Percentiles rank a stretch among this genome's conserved stretches.
These are phyloP conservation scores for Dermatemys mawii DNA, from an alignment of 2,113 vertebrate genomes.

Conservation along the genomic window DNA sequence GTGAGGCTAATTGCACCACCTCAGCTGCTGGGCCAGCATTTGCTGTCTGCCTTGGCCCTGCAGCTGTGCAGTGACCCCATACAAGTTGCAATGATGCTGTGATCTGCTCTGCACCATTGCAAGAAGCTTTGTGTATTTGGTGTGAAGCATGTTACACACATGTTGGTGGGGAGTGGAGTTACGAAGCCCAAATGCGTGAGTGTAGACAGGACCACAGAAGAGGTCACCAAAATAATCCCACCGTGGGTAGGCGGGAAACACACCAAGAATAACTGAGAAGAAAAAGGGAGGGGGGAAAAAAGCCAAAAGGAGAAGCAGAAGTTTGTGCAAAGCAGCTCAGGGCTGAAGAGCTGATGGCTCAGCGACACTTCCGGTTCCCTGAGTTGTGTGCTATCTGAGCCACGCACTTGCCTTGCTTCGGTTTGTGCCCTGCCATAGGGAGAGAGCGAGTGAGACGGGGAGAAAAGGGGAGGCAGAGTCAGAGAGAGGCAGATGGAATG, in stretches of 20 bases:
- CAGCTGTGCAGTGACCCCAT: not conserved
- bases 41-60: not conserved
- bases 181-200: not conserved
- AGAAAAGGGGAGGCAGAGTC: not conserved
- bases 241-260: not conserved
- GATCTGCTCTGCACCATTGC: not conserved
- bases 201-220: fast-evolving
- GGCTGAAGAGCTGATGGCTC: slow-evolving; percentile 54
- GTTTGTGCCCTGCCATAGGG: not conserved
- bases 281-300: not conserved
- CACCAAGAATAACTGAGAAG: not conserved
- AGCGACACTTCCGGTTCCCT: slow-evolving; percentile 68
- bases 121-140: not conserved
- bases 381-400: not conserved
- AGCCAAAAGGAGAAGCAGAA: slow-evolving; percentile 76
- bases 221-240: fast-evolving
- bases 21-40: fast-evolving
- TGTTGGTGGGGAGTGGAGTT: fast-evolving
- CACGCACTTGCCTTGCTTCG: not conserved
- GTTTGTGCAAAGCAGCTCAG: slow-evolving; percentile 67
- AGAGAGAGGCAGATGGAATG: not conserved
- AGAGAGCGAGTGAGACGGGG: not conserved
- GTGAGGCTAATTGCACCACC: not conserved
- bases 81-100: not conserved
- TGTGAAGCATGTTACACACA: not conserved